phyloP scores from a whole-genome alignment of 2,888 invertebrate species.

The Drosophila gaucha region DNA sequence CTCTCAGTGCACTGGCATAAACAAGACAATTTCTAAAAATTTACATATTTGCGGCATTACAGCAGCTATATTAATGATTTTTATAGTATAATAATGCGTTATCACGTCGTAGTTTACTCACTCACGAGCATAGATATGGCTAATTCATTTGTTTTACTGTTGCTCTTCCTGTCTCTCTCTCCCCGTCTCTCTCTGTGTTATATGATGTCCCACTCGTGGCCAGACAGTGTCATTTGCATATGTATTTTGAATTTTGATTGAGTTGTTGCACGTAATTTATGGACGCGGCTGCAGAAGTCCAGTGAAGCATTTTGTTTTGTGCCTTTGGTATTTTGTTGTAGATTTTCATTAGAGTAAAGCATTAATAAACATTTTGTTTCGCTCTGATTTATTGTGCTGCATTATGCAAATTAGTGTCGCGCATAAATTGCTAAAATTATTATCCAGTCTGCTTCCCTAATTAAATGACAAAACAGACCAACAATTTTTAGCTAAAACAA shows the following conservation, averaged over 20 bases:
- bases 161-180: conserved; percentile 1
- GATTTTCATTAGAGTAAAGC: conserved; percentile 40
- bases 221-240: conserved; percentile 37
- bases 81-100: conserved; percentile 74
- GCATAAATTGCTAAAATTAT: conserved; percentile 70
- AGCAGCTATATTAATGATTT: conserved; percentile 71
- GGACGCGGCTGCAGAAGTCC: conserved; percentile 15
- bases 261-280: conserved; percentile 70
- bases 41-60: conserved; percentile 70
- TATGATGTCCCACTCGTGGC: conserved; percentile 10
- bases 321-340: conserved; percentile 16
- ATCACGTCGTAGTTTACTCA: conserved; percentile 72
- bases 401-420: conserved; percentile 69
- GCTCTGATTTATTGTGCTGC: conserved; percentile 69
- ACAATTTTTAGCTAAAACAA: conserved; percentile 25
- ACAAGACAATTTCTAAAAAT: conserved; percentile 27
- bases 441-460: conserved; percentile 62
- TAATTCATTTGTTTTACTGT: conserved; percentile 64
- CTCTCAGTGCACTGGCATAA: conserved; percentile 9
- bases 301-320: conserved; percentile 29
- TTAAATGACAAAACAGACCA: conserved; percentile 59
- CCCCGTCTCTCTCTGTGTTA: not conserved
- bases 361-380: conserved; percentile 66
- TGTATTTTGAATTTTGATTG: conserved; percentile 73
- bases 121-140: conserved; percentile 45